These are phyloP conservation scores for Acrobasis repandana DNA, from an alignment of 2,888 invertebrate species.

Conservation along the genomic window DNA sequence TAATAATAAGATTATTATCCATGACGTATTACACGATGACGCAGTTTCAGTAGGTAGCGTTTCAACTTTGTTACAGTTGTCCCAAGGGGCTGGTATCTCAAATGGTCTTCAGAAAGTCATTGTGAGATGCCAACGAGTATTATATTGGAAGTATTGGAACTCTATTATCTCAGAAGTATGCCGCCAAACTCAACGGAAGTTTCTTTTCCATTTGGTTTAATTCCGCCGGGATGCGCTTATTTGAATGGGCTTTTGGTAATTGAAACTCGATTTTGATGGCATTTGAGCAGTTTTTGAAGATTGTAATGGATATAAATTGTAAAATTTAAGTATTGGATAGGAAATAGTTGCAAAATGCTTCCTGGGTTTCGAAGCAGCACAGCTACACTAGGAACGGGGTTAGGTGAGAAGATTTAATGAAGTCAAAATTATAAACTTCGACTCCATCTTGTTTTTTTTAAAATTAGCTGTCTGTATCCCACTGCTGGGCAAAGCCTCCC, in stretches of 20 bases:
- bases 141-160: slow-evolving; percentile 21
- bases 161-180: slow-evolving; percentile 21
- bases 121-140: slow-evolving; percentile 20
- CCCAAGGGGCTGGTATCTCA: slow-evolving; percentile 7
- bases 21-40: no score
- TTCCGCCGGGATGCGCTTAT: background rate
- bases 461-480: no score
- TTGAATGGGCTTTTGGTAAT: background rate
- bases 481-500: no score
- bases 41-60: background rate
- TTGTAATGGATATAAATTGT: background rate
- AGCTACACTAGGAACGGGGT: no score
- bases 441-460: no score
- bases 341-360: no score
- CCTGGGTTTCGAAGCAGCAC: no score
- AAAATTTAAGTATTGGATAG: no score
- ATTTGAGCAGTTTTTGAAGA: background rate
- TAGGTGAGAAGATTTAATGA: no score
- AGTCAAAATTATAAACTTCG: no score
- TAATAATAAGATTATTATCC: no score
- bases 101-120: slow-evolving; percentile 9
- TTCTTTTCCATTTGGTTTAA: slow-evolving; percentile 16
- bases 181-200: slow-evolving; percentile 8
- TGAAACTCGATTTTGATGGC: slow-evolving; percentile 1
- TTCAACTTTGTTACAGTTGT: background rate